These are phyloP conservation scores for Rhagoletis zephyria DNA, from an alignment of 1,140 invertebrate genomes.

Conservation along the genomic window DNA sequence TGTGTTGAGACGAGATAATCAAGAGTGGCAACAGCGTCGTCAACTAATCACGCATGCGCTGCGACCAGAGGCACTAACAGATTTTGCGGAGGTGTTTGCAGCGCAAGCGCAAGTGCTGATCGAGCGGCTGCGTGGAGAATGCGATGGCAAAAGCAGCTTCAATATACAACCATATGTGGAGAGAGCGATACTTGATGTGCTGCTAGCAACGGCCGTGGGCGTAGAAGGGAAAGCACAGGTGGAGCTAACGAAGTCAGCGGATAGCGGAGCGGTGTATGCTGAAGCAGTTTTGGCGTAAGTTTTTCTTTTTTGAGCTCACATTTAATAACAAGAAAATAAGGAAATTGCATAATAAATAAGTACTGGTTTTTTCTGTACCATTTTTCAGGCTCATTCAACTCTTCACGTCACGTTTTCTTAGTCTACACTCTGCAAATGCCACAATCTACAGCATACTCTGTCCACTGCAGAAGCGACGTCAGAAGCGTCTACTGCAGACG, in stretches of 20 bases:
- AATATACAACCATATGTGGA: slow-evolving; percentile 53
- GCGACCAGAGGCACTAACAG: slow-evolving; percentile 87
- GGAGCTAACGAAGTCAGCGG: not conserved
- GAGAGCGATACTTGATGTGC: slow-evolving; percentile 20
- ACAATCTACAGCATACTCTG: slow-evolving; percentile 44
- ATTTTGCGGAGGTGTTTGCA: slow-evolving; percentile 79
- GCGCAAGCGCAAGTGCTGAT: slow-evolving; percentile 77
- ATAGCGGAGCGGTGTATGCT: not conserved
- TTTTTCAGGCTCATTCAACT: slow-evolving; percentile 13
- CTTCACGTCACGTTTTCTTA: slow-evolving; percentile 2
- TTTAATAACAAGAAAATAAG: not conserved
- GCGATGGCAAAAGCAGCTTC: slow-evolving; percentile 56
- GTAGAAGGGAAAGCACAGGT: not conserved
- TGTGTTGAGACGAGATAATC: slow-evolving; percentile 56
- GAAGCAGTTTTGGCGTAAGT: slow-evolving; percentile 35
- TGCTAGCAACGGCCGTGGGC: not conserved
- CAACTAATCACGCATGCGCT: slow-evolving; percentile 78
- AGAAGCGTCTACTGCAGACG: slow-evolving; percentile 75
- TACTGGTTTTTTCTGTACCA: not conserved
- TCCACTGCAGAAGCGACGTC: slow-evolving; percentile 62
- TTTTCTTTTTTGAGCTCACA: not conserved
- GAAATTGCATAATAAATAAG: not conserved
- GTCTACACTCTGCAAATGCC: slow-evolving; percentile 22
- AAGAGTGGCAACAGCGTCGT: slow-evolving; percentile 62
- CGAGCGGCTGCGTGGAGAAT: slow-evolving; percentile 56